Evolutionary conservation across 2,888 invertebrate species (phyloP), one percentile per base, ranked within the genome.

Genomic region (Nemoura dubitans): DNA sequence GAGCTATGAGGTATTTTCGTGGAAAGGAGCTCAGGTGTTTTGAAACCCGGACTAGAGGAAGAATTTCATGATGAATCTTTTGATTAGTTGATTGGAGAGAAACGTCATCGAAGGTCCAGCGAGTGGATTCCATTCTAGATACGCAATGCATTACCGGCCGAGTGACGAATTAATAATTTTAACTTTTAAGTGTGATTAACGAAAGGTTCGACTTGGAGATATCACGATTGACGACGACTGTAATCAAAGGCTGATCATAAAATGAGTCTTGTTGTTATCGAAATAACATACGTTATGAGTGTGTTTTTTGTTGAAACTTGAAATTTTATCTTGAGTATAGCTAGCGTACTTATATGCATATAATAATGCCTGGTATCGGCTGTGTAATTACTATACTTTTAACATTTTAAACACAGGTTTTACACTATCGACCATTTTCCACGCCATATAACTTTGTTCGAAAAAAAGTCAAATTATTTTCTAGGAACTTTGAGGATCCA

Each of bases 81-180:
- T 59, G 59, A 59, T 59, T 59, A 59, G 6, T 59, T 21, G 59
- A 59, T 59, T 21, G 59, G 59, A 59, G 59, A 59, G 59, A 59
- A 59, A 59, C 59, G 59, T 59, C 59, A 59, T 59, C 59, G 59
- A 59, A 21, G 59, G 59, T 59, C 59, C 59, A 59, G 59, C 59
- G 59, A 59, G 36, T 10, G 36, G 36, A 59, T 59, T 59, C 59
- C 21, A 21, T 59, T 21, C 59, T 10, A 59, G 59, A 59, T 59
- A 59, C 59, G 59, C 59, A 10, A 59, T 59, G 21, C 59, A 59
- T 59, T 59, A 59, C 14, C 3, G 6, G 21, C 21, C 16, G 59
- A 59, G 59, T 59, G 59, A 59, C 59, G 59, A 59, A 59, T 59
- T 59, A 59, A 59, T 59, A 21, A 21, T 21, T 59, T 59, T 59